Evolutionary conservation across 2,797 vertebrate genomes (phyloP).

Genomic region (Coracias cyanogaster): DNA sequence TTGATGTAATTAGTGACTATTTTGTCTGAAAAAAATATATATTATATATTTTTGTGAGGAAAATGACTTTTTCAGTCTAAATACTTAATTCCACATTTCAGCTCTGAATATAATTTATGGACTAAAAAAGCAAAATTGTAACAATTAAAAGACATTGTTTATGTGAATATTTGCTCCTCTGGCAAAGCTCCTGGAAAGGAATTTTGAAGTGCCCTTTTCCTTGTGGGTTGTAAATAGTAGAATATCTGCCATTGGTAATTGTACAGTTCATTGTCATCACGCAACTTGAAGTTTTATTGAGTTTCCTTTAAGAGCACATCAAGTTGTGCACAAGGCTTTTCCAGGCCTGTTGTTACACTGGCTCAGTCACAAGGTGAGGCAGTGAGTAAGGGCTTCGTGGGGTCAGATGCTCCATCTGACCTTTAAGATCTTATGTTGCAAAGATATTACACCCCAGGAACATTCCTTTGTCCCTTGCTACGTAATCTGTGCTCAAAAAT

Average conservation of each 20-base stretch:
- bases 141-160: neutral
- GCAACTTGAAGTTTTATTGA: neutral
- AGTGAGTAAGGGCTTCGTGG: neutral
- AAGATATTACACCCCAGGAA: neutral
- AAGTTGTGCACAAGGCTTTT: neutral
- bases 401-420: neutral
- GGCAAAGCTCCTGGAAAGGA: neutral
- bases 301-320: neutral
- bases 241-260: neutral
- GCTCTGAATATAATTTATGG: neutral
- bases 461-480: neutral
- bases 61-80: neutral
- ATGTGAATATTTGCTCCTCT: neutral
- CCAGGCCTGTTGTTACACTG: fast-evolving
- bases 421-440: neutral
- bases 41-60: neutral
- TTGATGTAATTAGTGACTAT: slow-evolving; percentile 9
- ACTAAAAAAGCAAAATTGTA: neutral
- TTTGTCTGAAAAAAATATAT: slow-evolving; percentile 1
- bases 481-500: neutral
- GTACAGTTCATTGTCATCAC: slow-evolving; percentile 29
- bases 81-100: slow-evolving; percentile 20
- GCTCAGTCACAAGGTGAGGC: neutral
- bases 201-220: slow-evolving; percentile 13
- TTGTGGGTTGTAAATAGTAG: neutral